A percentile compares a stretch with the other conserved stretches of the same genome.
These are phyloP conservation scores for Colletes collaris DNA, from an alignment of 2,888 invertebrate genomes.

Conservation along the genomic window DNA sequence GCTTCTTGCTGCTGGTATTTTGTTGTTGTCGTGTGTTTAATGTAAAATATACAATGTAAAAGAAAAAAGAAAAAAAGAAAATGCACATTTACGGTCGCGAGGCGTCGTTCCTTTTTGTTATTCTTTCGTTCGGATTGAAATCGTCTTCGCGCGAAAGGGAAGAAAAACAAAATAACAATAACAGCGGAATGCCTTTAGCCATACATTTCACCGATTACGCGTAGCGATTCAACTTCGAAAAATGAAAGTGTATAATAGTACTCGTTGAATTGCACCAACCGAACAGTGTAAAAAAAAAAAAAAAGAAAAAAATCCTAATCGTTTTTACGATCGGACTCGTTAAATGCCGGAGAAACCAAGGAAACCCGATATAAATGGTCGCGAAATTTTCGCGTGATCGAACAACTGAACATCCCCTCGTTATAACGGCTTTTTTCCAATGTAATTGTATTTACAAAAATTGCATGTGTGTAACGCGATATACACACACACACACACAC, in stretches of 20 bases:
- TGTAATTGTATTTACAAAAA: no score
- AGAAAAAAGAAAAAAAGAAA: constrained; percentile 1
- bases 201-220: constrained; percentile 31
- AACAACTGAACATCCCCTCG: no score
- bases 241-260: constrained; percentile 15
- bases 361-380: not conserved
- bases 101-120: constrained; percentile 44
- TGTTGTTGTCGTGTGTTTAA: no score
- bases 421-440: no score
- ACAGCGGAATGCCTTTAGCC: constrained; percentile 49
- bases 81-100: constrained; percentile 3
- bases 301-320: not conserved
- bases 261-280: constrained; percentile 24
- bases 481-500: no score
- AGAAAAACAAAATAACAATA: constrained; percentile 32
- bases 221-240: constrained; percentile 15
- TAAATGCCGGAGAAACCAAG: not conserved
- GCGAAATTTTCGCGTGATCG: not conserved
- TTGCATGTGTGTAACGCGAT: no score
- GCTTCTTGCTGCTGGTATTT: no score
- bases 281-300: constrained; percentile 16
- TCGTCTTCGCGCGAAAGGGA: constrained; percentile 7
- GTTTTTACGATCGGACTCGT: not conserved
- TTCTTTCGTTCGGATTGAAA: constrained; percentile 16
- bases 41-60: not conserved